A percentile compares a stretch with the other conserved stretches of the same genome.
Conservation (phyloP, 2,797 vertebrate species). For the Rallus crepitans region DNA sequence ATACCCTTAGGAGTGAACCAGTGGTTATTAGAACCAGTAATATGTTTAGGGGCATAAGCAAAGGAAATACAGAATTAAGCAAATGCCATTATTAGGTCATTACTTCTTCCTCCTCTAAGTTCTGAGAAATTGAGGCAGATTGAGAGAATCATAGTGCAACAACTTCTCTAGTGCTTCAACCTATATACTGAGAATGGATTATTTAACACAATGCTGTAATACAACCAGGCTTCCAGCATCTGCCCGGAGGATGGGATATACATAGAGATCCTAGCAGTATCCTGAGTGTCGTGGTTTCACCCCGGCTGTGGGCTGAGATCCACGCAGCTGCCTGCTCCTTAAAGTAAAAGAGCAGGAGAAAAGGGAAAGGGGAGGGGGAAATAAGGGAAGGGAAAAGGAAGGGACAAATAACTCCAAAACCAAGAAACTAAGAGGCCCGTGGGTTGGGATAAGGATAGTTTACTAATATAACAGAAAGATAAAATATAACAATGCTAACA, state of each 20-base stretch:
- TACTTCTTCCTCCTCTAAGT: background rate
- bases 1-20: background rate
- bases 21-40: background rate
- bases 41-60: background rate
- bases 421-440: too few relatives aligned
- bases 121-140: background rate
- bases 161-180: background rate
- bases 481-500: too few relatives aligned
- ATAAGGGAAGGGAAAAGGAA: too few relatives aligned
- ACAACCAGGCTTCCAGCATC: background rate
- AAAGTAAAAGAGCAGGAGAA: too few relatives aligned
- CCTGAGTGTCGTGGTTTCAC: too few relatives aligned
- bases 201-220: background rate
- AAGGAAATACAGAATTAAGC: background rate
- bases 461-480: too few relatives aligned
- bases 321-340: too few relatives aligned
- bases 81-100: background rate
- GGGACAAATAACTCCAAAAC: too few relatives aligned
- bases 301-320: too few relatives aligned
- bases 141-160: background rate
- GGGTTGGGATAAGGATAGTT: too few relatives aligned
- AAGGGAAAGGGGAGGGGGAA: too few relatives aligned
- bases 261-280: background rate
- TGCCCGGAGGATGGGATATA: background rate
- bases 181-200: background rate